Evolutionary conservation across 1,140 invertebrate species (phyloP).

Genomic region (Colletes gigas): DNA sequence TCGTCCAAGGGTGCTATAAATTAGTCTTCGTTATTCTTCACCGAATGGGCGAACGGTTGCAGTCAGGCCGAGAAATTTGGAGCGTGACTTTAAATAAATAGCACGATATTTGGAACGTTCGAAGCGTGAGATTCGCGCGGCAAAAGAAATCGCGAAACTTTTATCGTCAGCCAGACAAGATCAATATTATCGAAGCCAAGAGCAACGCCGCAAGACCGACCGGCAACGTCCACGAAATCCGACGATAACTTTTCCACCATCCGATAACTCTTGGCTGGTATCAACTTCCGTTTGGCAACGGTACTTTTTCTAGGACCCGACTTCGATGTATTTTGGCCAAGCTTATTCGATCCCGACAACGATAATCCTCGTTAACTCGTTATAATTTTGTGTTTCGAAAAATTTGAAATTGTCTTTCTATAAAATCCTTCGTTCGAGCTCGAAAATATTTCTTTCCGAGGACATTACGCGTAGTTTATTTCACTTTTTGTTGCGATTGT

Average conservation of each 20-base stretch:
- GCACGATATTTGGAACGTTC: background rate
- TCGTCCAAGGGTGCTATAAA: no score
- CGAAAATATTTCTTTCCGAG: background rate
- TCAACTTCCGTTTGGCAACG: constrained; percentile 31
- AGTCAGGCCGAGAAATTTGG: background rate
- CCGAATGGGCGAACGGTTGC: background rate
- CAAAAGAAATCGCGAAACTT: constrained; percentile 28
- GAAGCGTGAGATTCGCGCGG: background rate
- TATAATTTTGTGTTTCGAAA: background rate
- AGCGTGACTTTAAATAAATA: background rate
- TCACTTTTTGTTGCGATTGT: background rate
- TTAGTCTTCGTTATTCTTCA: no score
- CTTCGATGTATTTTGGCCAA: background rate
- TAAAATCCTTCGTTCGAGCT: background rate
- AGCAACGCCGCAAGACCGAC: background rate
- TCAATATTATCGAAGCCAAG: constrained; percentile 40
- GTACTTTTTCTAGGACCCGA: background rate
- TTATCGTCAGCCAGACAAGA: constrained; percentile 32
- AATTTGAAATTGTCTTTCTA: background rate
- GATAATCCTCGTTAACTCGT: background rate
- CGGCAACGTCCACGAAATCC: constrained; percentile 9
- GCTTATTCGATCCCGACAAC: background rate
- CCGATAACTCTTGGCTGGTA: constrained; percentile 10
- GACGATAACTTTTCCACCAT: constrained; percentile 22
- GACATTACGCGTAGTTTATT: background rate